Evolutionary conservation across 1,140 invertebrate species (phyloP), one percentile per base, ranked within the genome.

Genomic region (Meloidogyne hapla): DNA sequence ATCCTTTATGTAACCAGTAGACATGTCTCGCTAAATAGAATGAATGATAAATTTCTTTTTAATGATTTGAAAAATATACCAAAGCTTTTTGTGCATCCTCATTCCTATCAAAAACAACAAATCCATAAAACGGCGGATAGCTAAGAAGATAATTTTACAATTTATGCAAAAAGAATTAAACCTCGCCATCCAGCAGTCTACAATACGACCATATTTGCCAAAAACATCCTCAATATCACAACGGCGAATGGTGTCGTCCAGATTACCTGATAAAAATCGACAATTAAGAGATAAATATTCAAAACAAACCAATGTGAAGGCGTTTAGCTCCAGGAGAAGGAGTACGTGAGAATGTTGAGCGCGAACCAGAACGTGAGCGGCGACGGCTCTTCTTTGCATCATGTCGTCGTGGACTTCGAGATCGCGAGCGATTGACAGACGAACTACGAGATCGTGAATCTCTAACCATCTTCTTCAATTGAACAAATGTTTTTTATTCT

Each of bases 121-220:
- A 79, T 13, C 56, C 77, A 56, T 79, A 79, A 42, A 79, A 81
- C 8, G 77, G 77, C 2, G 77, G 77, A 48, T 77, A 79, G 38
- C 74, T 75, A 64, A 63, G 23, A 72, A 56, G 21, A 21, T 23
- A 10, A n/a, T 10, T 65, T 13, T 15, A 26, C 12, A 12, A 15
- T 3, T 33, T n/a, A n/a, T n/a, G n/a, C n/a, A n/a, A n/a, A n/a
- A 56, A 65, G 9, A 67, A 67, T 18, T 21, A 42, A 25, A 73
- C 71, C 71, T 73, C 5, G 77, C 77, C 64, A 78, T 61, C 77
- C 77, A 79, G 15, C 78, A 79, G 28, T 79, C 77, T n/a, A 9
- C 70, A 61, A 79, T 45, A 9, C 76, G 78, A 26, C 77, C 77
- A 45, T 76, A 79, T 42, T 79, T 79, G 9, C 77, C 77, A 69